Conservation (phyloP, 2,113 vertebrate genomes). For the Eudorcas thomsonii region DNA sequence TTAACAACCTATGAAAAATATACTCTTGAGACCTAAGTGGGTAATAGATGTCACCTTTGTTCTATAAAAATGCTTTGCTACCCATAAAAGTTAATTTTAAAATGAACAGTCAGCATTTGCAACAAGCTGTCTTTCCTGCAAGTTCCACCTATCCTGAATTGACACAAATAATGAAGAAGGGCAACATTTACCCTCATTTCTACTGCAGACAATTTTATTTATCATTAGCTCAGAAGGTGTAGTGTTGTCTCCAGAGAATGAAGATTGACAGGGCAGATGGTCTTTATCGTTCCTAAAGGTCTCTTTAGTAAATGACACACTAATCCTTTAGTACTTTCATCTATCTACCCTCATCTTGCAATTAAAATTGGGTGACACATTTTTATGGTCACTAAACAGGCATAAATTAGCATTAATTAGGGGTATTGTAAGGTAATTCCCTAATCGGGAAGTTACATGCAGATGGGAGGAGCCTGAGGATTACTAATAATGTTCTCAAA, state of each 20-base stretch:
- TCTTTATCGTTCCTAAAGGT: conserved; percentile 80
- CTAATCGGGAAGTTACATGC: conserved; percentile 54
- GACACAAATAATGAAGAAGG: conserved; percentile 61
- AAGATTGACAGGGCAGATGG: conserved; percentile 76
- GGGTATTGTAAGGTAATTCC: conserved; percentile 65
- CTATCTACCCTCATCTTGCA: conserved; percentile 75
- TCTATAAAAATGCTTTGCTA: conserved; percentile 72
- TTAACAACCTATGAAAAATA: conserved; percentile 75
- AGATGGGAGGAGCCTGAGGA: conserved; percentile 15
- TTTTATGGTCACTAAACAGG: conserved; percentile 79
- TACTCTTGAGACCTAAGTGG: conserved; percentile 61
- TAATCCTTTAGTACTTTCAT: conserved; percentile 80
- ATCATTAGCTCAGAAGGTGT: conserved; percentile 70
- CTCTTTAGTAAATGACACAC: conserved; percentile 79
- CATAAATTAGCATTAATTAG: conserved; percentile 78
- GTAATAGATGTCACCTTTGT: conserved; percentile 73
- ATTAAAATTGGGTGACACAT: conserved; percentile 80
- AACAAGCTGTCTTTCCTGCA: conserved; percentile 58
- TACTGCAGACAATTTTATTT: conserved; percentile 69
- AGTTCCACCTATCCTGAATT: conserved; percentile 55
- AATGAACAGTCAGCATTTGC: conserved; percentile 68
- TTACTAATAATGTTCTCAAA: conserved; percentile 61
- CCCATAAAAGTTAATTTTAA: conserved; percentile 72
- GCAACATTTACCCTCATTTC: conserved; percentile 57
- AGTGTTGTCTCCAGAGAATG: conserved; percentile 51